Percentiles rank a stretch among this genome's conserved stretches.
Evolutionary conservation across 1,140 invertebrate genomes (phyloP).

Genomic region (Anagrus nilaparvatae): DNA sequence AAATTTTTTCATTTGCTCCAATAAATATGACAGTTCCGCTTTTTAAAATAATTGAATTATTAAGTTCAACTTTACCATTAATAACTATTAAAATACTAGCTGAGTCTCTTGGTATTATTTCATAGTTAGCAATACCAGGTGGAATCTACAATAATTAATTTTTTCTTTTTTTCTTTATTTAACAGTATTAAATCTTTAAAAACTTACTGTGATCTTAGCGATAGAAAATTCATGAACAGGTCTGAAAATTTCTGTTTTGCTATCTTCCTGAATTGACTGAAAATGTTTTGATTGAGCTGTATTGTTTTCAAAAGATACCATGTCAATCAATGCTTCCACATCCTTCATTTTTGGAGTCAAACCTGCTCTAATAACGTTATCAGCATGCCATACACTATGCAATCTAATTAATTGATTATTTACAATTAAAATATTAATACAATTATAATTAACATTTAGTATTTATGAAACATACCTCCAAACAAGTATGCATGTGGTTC

Average conservation of each 20-base stretch:
- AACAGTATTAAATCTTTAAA: background rate
- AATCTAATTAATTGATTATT: too few relatives aligned
- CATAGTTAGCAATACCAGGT: slow-evolving; percentile 37
- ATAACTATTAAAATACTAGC: slow-evolving; percentile 59
- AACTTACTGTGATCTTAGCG: slow-evolving; percentile 54
- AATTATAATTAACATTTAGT: too few relatives aligned
- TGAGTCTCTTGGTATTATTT: slow-evolving; percentile 45
- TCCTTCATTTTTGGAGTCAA: slow-evolving; percentile 94
- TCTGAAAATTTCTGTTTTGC: slow-evolving; percentile 62
- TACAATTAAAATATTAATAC: too few relatives aligned
- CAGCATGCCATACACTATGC: slow-evolving; percentile 97
- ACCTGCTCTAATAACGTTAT: slow-evolving; percentile 95
- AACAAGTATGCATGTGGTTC: slow-evolving; percentile 95
- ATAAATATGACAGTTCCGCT: slow-evolving; percentile 48
- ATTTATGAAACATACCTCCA: slow-evolving; percentile 64
- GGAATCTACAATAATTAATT: slow-evolving; percentile 45
- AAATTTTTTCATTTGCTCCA: slow-evolving; percentile 44
- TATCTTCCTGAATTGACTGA: slow-evolving; percentile 52
- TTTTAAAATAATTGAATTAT: slow-evolving; percentile 44
- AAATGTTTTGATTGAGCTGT: slow-evolving; percentile 55
- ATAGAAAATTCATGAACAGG: slow-evolving; percentile 88
- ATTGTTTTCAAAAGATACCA: slow-evolving; percentile 70
- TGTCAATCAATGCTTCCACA: slow-evolving; percentile 70
- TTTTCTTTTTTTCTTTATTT: too few relatives aligned
- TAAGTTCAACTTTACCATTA: slow-evolving; percentile 44